Evolutionary conservation across 2,888 invertebrate genomes (phyloP).

Genomic region (Melanchra persicariae): DNA sequence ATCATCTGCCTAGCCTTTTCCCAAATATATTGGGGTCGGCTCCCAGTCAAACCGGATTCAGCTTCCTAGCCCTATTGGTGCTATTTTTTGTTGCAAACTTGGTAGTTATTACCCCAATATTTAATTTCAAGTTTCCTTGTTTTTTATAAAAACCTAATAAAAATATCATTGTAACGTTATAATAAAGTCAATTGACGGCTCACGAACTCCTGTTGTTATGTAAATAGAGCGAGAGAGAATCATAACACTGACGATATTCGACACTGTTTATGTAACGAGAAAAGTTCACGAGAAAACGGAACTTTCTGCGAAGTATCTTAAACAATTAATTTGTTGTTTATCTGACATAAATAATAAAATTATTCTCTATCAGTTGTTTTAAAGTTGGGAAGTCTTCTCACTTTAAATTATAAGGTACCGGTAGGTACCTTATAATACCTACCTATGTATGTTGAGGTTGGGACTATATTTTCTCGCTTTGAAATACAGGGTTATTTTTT

Average conservation of each 20-base stretch:
- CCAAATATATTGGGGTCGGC: too few relatives aligned
- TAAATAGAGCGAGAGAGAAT: slow-evolving; percentile 65
- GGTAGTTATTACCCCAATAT: too few relatives aligned
- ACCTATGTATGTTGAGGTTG: not conserved
- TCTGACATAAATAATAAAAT: slow-evolving; percentile 62
- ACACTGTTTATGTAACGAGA: slow-evolving; percentile 69
- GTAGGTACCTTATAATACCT: too few relatives aligned
- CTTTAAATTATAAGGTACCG: slow-evolving; percentile 18
- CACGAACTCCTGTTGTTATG: slow-evolving; percentile 45
- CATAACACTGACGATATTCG: slow-evolving; percentile 65
- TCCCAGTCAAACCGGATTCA: too few relatives aligned
- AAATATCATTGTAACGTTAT: slow-evolving; percentile 34
- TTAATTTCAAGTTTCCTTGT: not conserved
- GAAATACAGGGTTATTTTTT: too few relatives aligned
- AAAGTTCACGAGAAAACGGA: slow-evolving; percentile 65
- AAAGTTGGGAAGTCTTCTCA: slow-evolving; percentile 19
- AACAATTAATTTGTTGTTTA: slow-evolving; percentile 68
- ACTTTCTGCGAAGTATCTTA: slow-evolving; percentile 64
- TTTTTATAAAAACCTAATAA: not conserved
- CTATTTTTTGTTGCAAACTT: not conserved
- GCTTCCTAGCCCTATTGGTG: not conserved
- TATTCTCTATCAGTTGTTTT: slow-evolving; percentile 51
- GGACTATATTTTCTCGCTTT: too few relatives aligned
- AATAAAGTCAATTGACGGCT: slow-evolving; percentile 44
- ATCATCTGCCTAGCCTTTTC: too few relatives aligned